phyloP scores from a whole-genome alignment of 2,888 invertebrate genomes.

The Boloria euphrosyne region DNA sequence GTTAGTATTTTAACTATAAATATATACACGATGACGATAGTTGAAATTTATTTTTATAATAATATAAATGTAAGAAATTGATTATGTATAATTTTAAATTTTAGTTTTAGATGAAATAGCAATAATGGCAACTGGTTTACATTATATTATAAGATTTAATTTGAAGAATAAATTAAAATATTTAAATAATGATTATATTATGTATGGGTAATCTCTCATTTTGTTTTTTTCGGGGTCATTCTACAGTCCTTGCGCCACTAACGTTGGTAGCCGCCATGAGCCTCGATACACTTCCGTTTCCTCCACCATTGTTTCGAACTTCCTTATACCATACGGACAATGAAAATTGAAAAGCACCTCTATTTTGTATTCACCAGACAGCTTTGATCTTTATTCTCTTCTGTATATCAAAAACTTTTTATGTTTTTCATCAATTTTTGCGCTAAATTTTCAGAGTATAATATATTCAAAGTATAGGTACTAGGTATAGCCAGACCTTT shows the following conservation, averaged over 20 bases:
- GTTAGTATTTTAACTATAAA: neutral
- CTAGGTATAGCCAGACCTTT: no score
- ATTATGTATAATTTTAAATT: no score
- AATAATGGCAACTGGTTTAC: no score
- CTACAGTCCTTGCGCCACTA: conserved; percentile 44
- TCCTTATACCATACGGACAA: conserved; percentile 51
- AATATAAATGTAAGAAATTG: neutral
- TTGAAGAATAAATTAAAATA: no score
- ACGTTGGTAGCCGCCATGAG: conserved; percentile 53
- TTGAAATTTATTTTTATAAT: neutral
- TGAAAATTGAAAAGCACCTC: conserved; percentile 28
- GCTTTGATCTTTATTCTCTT: conserved; percentile 19
- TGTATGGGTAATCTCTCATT: conserved; percentile 14
- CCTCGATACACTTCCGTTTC: conserved; percentile 56
- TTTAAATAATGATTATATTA: neutral
- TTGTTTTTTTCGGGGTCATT: conserved; percentile 52
- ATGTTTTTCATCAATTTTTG: neutral
- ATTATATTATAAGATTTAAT: no score
- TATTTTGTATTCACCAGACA: conserved; percentile 30
- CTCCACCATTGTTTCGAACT: conserved; percentile 54
- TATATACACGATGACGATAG: neutral
- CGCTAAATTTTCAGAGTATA: neutral
- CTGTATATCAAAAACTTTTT: neutral
- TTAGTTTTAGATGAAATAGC: no score
- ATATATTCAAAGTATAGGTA: no score